phyloP scores from a whole-genome alignment of 2,113 vertebrate species.

The Emydocephalus ijimae region DNA sequence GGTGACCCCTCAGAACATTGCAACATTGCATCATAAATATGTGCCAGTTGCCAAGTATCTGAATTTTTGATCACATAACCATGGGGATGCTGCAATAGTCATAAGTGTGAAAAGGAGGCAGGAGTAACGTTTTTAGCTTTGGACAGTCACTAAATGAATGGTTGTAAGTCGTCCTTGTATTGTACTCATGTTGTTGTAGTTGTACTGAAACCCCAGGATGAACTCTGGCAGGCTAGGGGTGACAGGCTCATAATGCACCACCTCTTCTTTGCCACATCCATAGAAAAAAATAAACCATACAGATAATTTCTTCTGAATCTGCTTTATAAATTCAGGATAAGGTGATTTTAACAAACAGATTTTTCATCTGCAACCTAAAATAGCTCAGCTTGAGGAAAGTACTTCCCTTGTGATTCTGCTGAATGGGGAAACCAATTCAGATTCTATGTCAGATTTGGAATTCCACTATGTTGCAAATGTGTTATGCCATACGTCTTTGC shows the following conservation, averaged over 20 bases:
- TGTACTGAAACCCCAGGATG: not conserved
- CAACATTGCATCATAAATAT: no score
- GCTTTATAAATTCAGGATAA: not conserved
- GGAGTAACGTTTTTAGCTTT: not conserved
- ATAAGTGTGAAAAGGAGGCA: not conserved
- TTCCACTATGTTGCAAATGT: not conserved
- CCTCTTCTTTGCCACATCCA: not conserved
- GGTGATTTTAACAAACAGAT: not conserved
- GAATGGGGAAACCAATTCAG: not conserved
- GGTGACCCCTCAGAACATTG: no score
- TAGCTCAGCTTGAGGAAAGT: not conserved
- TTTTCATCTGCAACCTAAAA: not conserved
- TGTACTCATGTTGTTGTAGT: not conserved
- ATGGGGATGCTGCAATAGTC: not conserved
- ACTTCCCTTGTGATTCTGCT: not conserved
- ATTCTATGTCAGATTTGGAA: not conserved
- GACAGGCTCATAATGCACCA: not conserved
- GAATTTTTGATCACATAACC: not conserved
- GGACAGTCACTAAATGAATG: not conserved
- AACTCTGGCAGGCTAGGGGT: not conserved
- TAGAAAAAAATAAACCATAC: not conserved
- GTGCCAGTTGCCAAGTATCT: no score
- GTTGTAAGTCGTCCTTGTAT: not conserved
- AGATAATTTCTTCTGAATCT: not conserved
- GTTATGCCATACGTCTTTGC: not conserved